Conservation (phyloP, 2,113 vertebrate species). For the Hemicordylus capensis region DNA sequence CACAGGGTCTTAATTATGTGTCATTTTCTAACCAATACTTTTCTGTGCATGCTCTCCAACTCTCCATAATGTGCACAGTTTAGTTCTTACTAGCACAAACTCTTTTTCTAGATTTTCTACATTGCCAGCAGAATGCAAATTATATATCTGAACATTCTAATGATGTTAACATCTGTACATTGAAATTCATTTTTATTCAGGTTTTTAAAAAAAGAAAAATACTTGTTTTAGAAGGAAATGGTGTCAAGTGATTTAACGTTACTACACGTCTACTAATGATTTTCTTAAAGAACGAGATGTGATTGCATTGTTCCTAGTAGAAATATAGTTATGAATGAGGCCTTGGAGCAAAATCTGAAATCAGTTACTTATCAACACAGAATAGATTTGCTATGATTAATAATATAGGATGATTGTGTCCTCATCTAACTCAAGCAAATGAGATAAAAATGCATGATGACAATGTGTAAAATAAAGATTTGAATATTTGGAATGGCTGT, state of each 20-base stretch:
- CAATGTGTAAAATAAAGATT: neutral
- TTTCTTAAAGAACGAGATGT: constrained; percentile 50
- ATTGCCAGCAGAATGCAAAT: constrained; percentile 35
- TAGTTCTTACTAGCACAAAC: constrained; percentile 43
- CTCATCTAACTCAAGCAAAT: constrained; percentile 32
- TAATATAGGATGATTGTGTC: constrained; percentile 41
- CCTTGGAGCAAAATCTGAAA: constrained; percentile 42
- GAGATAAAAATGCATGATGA: constrained; percentile 14
- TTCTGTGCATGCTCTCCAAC: neutral
- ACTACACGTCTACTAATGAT: neutral
- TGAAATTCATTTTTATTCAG: neutral
- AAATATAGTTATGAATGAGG: constrained; percentile 46
- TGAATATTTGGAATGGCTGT: constrained; percentile 18
- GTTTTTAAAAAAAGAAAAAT: constrained; percentile 27
- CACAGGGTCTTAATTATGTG: neutral
- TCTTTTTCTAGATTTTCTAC: constrained; percentile 35
- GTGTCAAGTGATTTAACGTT: constrained; percentile 40
- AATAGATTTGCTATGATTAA: constrained; percentile 29
- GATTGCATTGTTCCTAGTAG: constrained; percentile 24
- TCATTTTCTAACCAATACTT: neutral
- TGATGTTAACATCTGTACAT: constrained; percentile 53
- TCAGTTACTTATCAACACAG: constrained; percentile 15
- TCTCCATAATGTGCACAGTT: neutral
- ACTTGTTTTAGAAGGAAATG: constrained; percentile 15
- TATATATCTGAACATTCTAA: constrained; percentile 37